Base-by-base conservation (phyloP, 2,888 invertebrate genomes). In the Caenorhabditis panamensis region DNA sequence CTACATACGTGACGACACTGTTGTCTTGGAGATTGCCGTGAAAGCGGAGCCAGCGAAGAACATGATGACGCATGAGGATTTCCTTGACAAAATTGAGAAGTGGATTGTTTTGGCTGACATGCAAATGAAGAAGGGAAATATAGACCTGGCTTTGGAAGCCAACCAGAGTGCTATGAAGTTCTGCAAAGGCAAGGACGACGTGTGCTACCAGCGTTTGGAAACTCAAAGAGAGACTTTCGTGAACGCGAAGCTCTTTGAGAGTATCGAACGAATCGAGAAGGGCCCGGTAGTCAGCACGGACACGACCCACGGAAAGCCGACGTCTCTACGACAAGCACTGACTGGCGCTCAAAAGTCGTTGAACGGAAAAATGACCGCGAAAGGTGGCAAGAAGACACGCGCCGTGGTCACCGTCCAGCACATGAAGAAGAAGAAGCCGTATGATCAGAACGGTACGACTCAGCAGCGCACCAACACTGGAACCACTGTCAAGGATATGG, bases 1-100 rank as follows among this genome's bases (percentile, higher is more conserved):
- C 44, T 97, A 94, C 91, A 94, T 97, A 49, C 91, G 92, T 92
- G 96, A 98, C 91, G 97, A 97, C 91, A 93, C 94, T 63, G 96
- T 98, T 73, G 95, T 95, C 22, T 93, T 97, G 63, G 96, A 97
- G 92, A 94, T 94, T 24, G 91, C 92, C 84, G 93, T 93, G 22
- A 91, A 91, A 58, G 93, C 93, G 37, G 93, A 93, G 87, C 92
- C 93, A 20, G 93, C 93, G 18, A 93, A 93, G 89, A 93, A 93
- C 75, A 93, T 93, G 77, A 92, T 93, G 93, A 84, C 88, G 5
- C 86, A 87, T 44, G 88, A 86, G 18, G 87, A 88, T 58, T 91
- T 91, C 73, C 79, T 87, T 11, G 89, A 91, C 77, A 89, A 89
- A 64, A 90, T 91, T 49, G 85, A 88, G 37, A 89, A 89, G 31